phyloP scores from a whole-genome alignment of 2,113 vertebrate genomes.

The Geococcyx californianus region DNA sequence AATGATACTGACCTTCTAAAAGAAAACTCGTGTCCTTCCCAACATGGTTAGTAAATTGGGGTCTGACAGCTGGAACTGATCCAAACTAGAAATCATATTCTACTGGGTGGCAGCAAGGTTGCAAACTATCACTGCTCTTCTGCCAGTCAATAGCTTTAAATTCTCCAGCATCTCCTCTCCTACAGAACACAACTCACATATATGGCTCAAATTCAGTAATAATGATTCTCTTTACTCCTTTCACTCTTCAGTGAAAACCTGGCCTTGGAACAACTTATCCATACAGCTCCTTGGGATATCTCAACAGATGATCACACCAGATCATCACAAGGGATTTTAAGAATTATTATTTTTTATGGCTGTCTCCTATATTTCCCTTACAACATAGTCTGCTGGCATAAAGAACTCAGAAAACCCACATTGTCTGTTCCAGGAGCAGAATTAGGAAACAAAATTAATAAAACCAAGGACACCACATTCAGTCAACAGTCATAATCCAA shows the following conservation, averaged over 20 bases:
- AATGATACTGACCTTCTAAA: conserved; percentile 6
- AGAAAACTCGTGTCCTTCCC: background rate
- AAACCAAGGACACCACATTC: background rate
- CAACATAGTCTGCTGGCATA: background rate
- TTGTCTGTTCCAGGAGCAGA: background rate
- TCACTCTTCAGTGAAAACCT: background rate
- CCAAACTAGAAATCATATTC: background rate
- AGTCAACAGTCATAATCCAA: background rate
- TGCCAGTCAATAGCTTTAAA: background rate
- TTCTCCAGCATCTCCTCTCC: background rate
- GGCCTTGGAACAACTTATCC: background rate
- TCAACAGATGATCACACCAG: background rate
- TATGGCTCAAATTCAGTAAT: background rate
- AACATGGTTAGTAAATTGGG: background rate
- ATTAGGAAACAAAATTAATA: background rate
- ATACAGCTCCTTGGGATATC: background rate
- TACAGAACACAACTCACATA: background rate
- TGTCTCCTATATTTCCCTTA: background rate
- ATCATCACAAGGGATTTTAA: background rate
- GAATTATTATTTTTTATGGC: background rate
- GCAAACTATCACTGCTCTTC: background rate
- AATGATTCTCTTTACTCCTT: background rate
- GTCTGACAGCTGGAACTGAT: conserved; percentile 1
- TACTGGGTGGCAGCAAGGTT: background rate
- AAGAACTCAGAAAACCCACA: background rate